Conservation (phyloP, 2,888 invertebrate species). For the Zeuzera pyrina region DNA sequence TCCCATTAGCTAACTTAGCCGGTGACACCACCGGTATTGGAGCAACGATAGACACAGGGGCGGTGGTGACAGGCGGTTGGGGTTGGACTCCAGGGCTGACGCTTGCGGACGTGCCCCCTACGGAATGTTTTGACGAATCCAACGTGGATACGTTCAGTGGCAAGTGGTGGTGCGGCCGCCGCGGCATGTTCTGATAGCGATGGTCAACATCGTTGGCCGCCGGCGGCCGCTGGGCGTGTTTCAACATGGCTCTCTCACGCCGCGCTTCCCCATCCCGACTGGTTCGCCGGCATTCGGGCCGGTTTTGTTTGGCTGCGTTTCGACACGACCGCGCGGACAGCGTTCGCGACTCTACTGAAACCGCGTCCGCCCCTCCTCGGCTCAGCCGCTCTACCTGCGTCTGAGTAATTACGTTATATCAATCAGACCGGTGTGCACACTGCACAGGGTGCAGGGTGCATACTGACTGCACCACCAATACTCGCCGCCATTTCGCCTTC, state of each 20-base stretch:
- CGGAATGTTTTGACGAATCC: slow-evolving; percentile 77
- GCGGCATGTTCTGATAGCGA: slow-evolving; percentile 71
- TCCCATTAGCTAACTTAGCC: slow-evolving; percentile 66
- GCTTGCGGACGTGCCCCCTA: slow-evolving; percentile 71
- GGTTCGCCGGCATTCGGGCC: slow-evolving; percentile 53
- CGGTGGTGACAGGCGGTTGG: slow-evolving; percentile 20
- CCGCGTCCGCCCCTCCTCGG: slow-evolving; percentile 15
- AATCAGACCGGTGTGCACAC: slow-evolving; percentile 29
- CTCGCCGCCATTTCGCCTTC: slow-evolving; percentile 21
- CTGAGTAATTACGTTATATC: slow-evolving; percentile 52
- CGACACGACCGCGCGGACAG: slow-evolving; percentile 29
- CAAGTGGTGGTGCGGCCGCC: slow-evolving; percentile 74
- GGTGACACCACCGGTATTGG: slow-evolving; percentile 48
- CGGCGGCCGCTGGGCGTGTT: slow-evolving; percentile 78
- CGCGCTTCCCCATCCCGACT: slow-evolving; percentile 58
- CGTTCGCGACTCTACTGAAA: slow-evolving; percentile 45
- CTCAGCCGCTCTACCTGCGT: slow-evolving; percentile 35
- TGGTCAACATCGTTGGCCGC: slow-evolving; percentile 68
- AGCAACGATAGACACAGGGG: slow-evolving; percentile 35
- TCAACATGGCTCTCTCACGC: slow-evolving; percentile 76
- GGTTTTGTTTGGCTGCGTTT: slow-evolving; percentile 19
- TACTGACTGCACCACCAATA: slow-evolving; percentile 5
- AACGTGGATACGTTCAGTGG: slow-evolving; percentile 79
- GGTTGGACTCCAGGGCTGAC: slow-evolving; percentile 71
- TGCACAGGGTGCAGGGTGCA: slow-evolving; percentile 32